Conservation (phyloP, 2,797 vertebrate genomes). For the Trichosurus vulpecula region DNA sequence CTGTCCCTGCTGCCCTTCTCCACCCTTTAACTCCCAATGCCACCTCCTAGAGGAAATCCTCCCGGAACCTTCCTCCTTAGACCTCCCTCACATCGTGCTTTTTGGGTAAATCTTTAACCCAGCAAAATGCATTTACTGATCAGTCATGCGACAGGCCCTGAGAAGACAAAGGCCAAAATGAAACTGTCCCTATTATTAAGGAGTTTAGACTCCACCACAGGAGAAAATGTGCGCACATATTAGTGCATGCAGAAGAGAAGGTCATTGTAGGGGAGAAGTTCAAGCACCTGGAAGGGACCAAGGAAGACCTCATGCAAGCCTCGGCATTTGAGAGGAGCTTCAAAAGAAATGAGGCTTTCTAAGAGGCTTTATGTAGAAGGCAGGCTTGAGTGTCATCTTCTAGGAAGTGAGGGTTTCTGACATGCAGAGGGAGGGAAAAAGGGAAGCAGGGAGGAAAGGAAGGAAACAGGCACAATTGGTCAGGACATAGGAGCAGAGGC, state of each 20-base stretch:
- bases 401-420: not conserved
- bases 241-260: not conserved
- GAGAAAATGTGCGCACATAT: not conserved
- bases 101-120: not conserved
- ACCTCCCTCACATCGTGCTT: not conserved
- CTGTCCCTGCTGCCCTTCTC: too few species aligned
- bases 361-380: not conserved
- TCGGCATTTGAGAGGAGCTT: not conserved
- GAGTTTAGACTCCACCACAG: too few species aligned
- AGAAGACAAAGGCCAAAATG: not conserved
- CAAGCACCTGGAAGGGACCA: not conserved
- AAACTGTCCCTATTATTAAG: not conserved
- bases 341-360: not conserved
- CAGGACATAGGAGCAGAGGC: too few species aligned
- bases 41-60: not conserved
- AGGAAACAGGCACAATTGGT: too few species aligned
- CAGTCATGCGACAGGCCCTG: not conserved
- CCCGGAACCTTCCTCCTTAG: not conserved
- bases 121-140: not conserved
- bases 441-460: accelerated
- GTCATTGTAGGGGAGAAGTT: too few species aligned
- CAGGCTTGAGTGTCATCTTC: not conserved
- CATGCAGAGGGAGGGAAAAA: accelerated
- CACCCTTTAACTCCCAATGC: not conserved
- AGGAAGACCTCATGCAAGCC: not conserved